phyloP scores from a whole-genome alignment of 2,113 vertebrate species.

The Chloropsis cyanopogon region DNA sequence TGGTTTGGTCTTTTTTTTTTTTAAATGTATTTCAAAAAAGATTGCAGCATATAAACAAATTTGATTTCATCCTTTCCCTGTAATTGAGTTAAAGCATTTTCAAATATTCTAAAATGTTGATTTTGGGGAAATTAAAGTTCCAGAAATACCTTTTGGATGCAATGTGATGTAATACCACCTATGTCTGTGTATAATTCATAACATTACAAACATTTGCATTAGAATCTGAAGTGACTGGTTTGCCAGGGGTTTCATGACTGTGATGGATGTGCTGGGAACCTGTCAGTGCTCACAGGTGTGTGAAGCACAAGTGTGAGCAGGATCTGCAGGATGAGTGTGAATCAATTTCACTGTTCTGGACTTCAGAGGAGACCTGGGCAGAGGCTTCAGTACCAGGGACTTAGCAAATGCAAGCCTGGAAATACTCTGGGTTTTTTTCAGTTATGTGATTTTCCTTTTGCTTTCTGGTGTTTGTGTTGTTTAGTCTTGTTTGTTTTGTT shows the following conservation, averaged over 20 bases:
- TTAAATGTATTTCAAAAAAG: neutral
- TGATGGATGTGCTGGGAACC: neutral
- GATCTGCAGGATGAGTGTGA: neutral
- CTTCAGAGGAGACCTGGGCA: neutral
- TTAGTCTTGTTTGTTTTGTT: neutral
- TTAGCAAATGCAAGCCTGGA: neutral
- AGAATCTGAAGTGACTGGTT: neutral
- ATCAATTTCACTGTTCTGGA: neutral
- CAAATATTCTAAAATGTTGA: neutral
- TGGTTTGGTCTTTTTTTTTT: rapidly evolving
- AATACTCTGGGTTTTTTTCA: neutral
- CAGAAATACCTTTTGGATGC: neutral
- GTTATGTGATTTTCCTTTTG: neutral
- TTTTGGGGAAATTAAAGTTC: neutral
- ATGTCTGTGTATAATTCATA: neutral
- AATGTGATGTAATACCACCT: neutral
- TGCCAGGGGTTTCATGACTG: neutral
- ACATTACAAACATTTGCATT: neutral
- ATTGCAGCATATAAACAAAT: neutral
- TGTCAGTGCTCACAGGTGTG: neutral
- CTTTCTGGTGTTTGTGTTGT: neutral
- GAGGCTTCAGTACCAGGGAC: neutral
- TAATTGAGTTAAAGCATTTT: neutral
- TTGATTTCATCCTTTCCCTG: neutral
- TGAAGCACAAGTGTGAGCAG: neutral